Conservation (phyloP, 2,113 vertebrate species). For the Podocnemis expansa region DNA sequence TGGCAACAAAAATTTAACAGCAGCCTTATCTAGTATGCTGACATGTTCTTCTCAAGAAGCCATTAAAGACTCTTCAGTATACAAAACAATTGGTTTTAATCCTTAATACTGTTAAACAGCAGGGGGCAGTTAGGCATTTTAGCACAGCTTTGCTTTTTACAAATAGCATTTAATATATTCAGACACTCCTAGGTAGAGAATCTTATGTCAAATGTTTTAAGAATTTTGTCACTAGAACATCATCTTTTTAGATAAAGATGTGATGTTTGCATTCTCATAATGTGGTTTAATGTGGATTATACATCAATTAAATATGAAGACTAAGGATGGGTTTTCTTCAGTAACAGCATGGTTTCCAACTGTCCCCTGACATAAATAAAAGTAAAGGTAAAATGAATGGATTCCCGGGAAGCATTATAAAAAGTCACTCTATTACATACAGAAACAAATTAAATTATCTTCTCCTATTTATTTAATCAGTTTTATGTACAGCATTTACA, state of each 20-base stretch:
- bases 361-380: conserved; percentile 60
- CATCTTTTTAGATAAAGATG: background rate
- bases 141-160: conserved; percentile 74
- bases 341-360: conserved; percentile 3
- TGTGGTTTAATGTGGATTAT: conserved; percentile 9
- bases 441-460: conserved; percentile 27
- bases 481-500: conserved; percentile 6
- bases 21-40: conserved; percentile 75
- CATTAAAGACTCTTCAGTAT: conserved; percentile 69
- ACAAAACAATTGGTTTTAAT: conserved; percentile 78
- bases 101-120: conserved; percentile 78
- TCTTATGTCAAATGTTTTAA: conserved; percentile 50
- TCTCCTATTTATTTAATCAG: conserved; percentile 28
- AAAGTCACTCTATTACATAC: conserved; percentile 36
- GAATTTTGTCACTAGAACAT: conserved; percentile 44
- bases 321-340: conserved; percentile 10
- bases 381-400: conserved; percentile 40
- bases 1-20: conserved; percentile 75
- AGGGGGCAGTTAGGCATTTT: conserved; percentile 77
- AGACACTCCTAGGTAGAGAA: conserved; percentile 26
- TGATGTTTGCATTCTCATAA: background rate
- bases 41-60: conserved; percentile 67
- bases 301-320: conserved; percentile 29
- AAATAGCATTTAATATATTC: conserved; percentile 75
- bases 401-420: conserved; percentile 32